These are phyloP conservation scores for Capromys pilorides DNA, from an alignment of 2,797 vertebrate species.

Conservation along the genomic window DNA sequence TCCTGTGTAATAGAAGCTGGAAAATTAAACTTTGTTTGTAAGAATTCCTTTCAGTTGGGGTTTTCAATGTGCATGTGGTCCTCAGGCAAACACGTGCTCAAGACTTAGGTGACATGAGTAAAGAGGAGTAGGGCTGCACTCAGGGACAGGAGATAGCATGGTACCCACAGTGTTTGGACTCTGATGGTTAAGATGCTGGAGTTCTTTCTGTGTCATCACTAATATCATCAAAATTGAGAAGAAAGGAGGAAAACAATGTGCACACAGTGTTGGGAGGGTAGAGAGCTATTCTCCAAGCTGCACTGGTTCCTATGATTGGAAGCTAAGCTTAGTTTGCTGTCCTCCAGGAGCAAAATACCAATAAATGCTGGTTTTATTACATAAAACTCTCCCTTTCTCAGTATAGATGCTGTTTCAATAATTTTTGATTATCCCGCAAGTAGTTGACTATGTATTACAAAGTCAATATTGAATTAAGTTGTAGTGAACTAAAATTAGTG, in stretches of 20 bases:
- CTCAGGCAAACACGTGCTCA: background rate
- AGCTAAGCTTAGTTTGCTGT: background rate
- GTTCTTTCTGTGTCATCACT: background rate
- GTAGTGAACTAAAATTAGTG: conserved; percentile 7
- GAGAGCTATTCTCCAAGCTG: background rate
- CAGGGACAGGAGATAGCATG: background rate
- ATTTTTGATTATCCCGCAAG: conserved; percentile 45
- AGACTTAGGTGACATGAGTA: background rate
- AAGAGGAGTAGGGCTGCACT: background rate
- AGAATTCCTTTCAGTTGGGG: background rate
- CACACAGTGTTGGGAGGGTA: background rate
- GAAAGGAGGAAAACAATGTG: background rate
- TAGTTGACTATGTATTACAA: conserved; percentile 16
- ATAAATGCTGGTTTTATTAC: conserved; percentile 39
- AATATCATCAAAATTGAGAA: background rate
- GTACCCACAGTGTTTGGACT: background rate
- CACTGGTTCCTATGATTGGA: background rate
- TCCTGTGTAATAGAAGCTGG: background rate
- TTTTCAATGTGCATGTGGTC: background rate
- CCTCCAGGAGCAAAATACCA: conserved; percentile 20
- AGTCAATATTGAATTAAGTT: background rate
- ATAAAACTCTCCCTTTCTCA: conserved; percentile 25
- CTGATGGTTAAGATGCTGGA: background rate
- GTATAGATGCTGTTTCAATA: conserved; percentile 42
- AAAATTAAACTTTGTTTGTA: conserved; percentile 21